Base-by-base conservation (phyloP, 1,140 invertebrate genomes). In the Procambarus clarkii region DNA sequence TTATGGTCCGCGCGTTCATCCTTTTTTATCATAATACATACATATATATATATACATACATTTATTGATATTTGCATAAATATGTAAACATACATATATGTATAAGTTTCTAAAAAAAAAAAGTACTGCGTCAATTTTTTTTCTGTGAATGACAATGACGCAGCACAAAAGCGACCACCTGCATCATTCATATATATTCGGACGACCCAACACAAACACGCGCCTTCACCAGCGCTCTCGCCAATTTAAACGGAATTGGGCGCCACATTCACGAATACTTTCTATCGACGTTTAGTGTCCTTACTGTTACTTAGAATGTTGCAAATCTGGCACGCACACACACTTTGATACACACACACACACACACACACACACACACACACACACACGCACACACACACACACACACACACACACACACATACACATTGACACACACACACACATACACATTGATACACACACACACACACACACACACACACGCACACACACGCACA, bases 381-480 rank as follows among this genome's bases (percentile, higher is more conserved):
- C 71, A 74, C 71, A 74, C 71, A 74, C 3, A 74, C 71, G 15
- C 71, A 74, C 71, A 74, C 71, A 74, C 71, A 74, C 71, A 74
- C 71, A 74, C 71, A 74, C 71, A 74, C 71, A 74, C 71, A 74
- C 71, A 74, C 71, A 24, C 77, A 46, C 24, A 3, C 50, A 54
- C 50, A 54, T 11, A 54, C 50, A 54, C 50, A 54, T 11, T 5
- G 4, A 54, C 50, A 54, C 50, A 54, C 50, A 54, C 50, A 54
- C 50, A 54, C 50, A 54, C 50, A 54, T 11, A 54, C 50, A 54
- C 50, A 54, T 11, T 5, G 4, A 54, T 11, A 54, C 50, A 54
- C 50, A 54, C 50, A 54, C 50, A 54, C 50, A 54, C 50, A 54
- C 50, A 54, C 50, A 54, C 50, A 54, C 50, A 54, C 50, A 54